phyloP scores from a whole-genome alignment of 2,888 invertebrate species.

The Caenorhabditis becei region DNA sequence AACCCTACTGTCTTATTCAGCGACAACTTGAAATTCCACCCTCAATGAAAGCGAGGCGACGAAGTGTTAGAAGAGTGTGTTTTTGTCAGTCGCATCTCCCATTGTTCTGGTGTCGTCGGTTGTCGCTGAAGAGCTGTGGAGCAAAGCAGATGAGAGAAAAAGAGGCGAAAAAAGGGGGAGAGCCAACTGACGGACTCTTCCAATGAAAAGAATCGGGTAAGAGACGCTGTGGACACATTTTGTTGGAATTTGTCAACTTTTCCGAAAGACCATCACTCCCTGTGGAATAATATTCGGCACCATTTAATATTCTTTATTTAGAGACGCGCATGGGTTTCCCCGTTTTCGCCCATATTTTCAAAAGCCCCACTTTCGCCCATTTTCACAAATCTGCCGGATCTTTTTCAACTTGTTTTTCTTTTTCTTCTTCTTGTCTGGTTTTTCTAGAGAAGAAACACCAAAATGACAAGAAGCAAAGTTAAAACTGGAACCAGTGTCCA shows the following conservation, averaged over 20 bases:
- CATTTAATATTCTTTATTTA: constrained; percentile 67
- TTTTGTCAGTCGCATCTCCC: constrained; percentile 46
- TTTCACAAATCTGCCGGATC: neutral
- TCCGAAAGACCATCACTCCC: constrained; percentile 57
- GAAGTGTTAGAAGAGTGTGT: constrained; percentile 48
- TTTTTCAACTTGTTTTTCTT: constrained; percentile 4
- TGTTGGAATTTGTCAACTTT: constrained; percentile 63
- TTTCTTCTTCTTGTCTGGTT: neutral
- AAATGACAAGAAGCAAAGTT: constrained; percentile 1
- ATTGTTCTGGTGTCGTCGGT: constrained; percentile 40
- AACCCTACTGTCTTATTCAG: constrained; percentile 24
- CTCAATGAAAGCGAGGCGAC: constrained; percentile 33
- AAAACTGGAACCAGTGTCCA: neutral
- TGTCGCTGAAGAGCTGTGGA: constrained; percentile 37
- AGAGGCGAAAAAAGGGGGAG: constrained; percentile 17
- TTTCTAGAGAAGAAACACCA: neutral
- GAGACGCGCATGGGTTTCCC: constrained; percentile 20
- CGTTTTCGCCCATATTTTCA: neutral
- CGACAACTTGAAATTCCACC: constrained; percentile 32
- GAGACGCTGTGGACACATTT: constrained; percentile 45
- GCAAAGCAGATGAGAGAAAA: neutral
- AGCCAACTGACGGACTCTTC: constrained; percentile 43
- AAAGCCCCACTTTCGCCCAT: too few relatives aligned
- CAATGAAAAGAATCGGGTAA: constrained; percentile 60
- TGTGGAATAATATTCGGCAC: constrained; percentile 64